Percentiles rank a stretch among this genome's conserved stretches.
Conservation (phyloP, 64 coral and sea anemone genomes). For the Exaiptasia diaphana region DNA sequence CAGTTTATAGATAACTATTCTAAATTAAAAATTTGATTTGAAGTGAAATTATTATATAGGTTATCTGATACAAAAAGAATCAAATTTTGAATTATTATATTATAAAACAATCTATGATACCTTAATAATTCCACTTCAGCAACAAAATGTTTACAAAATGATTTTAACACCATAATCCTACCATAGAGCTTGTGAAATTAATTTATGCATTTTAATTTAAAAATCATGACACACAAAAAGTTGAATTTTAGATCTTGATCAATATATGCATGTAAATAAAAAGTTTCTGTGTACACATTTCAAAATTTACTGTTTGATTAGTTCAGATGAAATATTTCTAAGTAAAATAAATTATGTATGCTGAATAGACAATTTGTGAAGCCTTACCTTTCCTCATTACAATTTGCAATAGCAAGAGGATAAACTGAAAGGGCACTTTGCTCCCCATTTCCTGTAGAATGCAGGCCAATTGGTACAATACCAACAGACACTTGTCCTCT, state of each 20-base stretch:
- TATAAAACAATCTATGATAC: too few species aligned
- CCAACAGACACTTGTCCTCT: constrained; percentile 13
- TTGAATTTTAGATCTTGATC: background rate
- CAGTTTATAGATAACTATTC: background rate
- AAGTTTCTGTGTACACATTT: too few species aligned
- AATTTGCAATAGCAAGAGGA: constrained; percentile 41
- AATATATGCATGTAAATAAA: too few species aligned
- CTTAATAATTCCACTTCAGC: too few species aligned
- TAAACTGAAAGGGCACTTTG: constrained; percentile 26
- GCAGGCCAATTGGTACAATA: constrained; percentile 2
- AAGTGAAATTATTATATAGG: too few species aligned
- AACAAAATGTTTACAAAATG: too few species aligned
- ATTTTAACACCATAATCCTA: too few species aligned
- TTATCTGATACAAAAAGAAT: too few species aligned
- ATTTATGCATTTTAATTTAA: background rate
- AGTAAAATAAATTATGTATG: too few species aligned
- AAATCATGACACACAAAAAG: background rate
- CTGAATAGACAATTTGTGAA: too few species aligned
- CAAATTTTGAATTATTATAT: too few species aligned
- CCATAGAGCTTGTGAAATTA: too few species aligned
- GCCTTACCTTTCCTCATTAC: constrained; percentile 18
- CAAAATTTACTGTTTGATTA: background rate
- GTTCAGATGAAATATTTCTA: background rate
- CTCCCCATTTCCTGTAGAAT: background rate
- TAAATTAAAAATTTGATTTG: background rate